Evolutionary conservation across 2,888 invertebrate genomes (phyloP).

Genomic region (Megamerina dolium): DNA sequence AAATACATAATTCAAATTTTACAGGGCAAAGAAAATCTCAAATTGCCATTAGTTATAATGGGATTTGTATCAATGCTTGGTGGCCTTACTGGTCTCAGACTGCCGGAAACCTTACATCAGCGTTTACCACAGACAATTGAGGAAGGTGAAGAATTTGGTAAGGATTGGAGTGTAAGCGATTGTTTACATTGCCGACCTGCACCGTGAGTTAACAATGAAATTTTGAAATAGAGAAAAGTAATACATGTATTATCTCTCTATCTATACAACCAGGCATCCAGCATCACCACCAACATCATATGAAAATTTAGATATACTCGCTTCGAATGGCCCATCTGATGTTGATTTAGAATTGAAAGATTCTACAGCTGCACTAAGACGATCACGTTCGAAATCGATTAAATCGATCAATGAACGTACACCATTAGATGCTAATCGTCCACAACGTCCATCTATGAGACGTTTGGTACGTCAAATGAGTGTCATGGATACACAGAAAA

Average conservation of each 20-base stretch:
- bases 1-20: neutral
- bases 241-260: slow-evolving; percentile 1
- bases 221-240: neutral
- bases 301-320: slow-evolving; percentile 65
- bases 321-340: slow-evolving; percentile 39
- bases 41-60: slow-evolving; percentile 78
- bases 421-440: slow-evolving; percentile 43
- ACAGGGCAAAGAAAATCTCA: slow-evolving; percentile 77
- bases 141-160: slow-evolving; percentile 83
- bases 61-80: slow-evolving; percentile 76
- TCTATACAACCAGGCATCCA: slow-evolving; percentile 43
- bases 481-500: slow-evolving; percentile 74
- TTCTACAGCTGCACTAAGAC: slow-evolving; percentile 36
- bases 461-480: slow-evolving; percentile 72
- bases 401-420: slow-evolving; percentile 51
- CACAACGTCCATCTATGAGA: slow-evolving; percentile 56
- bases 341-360: slow-evolving; percentile 37
- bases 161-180: slow-evolving; percentile 70
- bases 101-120: slow-evolving; percentile 81
- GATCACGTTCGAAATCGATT: slow-evolving; percentile 22
- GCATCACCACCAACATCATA: slow-evolving; percentile 58
- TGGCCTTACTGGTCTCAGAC: slow-evolving; percentile 69
- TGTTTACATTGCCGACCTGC: slow-evolving; percentile 66
- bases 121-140: slow-evolving; percentile 79
- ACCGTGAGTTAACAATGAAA: slow-evolving; percentile 51